Evolutionary conservation across 92 coral and sea anemone species (phyloP).

Genomic region (Pocillopora grandis): DNA sequence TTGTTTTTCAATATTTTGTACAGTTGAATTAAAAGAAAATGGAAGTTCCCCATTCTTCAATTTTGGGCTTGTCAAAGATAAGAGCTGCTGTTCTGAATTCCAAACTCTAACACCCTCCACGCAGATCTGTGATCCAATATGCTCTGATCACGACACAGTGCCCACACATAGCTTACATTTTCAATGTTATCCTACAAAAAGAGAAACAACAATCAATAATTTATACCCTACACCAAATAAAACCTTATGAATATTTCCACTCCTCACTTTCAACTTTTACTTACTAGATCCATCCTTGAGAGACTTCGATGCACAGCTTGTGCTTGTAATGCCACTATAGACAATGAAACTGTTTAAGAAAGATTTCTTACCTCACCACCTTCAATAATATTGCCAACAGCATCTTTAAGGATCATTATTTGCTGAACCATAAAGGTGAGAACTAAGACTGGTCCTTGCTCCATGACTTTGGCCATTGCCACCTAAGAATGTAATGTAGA

Average conservation of each 20-base stretch:
- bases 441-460: slow-evolving; percentile 96
- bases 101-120: slow-evolving; percentile 98
- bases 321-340: too few species aligned
- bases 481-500: slow-evolving; percentile 48
- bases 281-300: background rate
- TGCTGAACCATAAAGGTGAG: slow-evolving; percentile 95
- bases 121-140: slow-evolving; percentile 92
- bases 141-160: slow-evolving; percentile 96
- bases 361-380: slow-evolving; percentile 88
- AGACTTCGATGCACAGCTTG: too few species aligned
- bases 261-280: background rate
- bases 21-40: background rate
- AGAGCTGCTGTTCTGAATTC: slow-evolving; percentile 87
- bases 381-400: slow-evolving; percentile 85
- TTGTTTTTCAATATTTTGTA: background rate
- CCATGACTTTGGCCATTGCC: slow-evolving; percentile 98
- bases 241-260: background rate
- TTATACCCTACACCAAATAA: background rate
- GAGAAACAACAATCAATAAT: background rate
- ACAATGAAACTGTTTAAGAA: too few species aligned
- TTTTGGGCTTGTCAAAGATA: slow-evolving; percentile 53
- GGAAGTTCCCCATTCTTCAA: background rate
- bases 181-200: slow-evolving; percentile 85
- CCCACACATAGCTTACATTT: slow-evolving; percentile 96
- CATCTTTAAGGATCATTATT: slow-evolving; percentile 80